Percentiles rank a stretch among this genome's conserved stretches.
Evolutionary conservation across 92 coral and sea anemone species (phyloP).

Genomic region (Anthopleura xanthogrammica): DNA sequence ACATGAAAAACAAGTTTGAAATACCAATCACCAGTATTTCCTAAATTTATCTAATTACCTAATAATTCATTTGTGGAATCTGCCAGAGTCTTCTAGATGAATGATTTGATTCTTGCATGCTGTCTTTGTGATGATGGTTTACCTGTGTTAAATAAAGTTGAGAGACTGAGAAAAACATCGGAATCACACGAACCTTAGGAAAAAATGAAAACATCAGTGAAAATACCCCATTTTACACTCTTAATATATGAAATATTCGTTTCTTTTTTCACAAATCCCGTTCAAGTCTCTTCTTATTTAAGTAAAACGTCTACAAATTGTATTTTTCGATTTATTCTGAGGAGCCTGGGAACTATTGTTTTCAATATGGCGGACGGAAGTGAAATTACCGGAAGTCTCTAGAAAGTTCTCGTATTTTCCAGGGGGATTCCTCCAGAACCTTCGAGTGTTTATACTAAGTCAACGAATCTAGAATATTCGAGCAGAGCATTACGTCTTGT

Average conservation of each 20-base stretch:
- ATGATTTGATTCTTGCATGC: background rate
- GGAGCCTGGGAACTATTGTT: constrained; percentile 21
- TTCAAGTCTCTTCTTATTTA: too few species aligned
- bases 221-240: background rate
- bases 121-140: background rate
- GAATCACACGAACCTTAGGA: background rate
- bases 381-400: constrained; percentile 4
- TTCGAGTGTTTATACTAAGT: background rate
- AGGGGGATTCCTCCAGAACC: background rate
- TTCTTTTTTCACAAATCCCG: too few species aligned
- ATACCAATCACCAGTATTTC: too few species aligned
- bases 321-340: background rate
- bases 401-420: background rate
- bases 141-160: background rate
- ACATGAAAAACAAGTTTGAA: too few species aligned
- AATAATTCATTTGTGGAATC: too few species aligned
- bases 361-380: constrained; percentile 25
- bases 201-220: too few species aligned
- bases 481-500: constrained; percentile 1
- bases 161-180: background rate
- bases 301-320: background rate
- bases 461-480: background rate
- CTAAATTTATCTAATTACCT: too few species aligned
- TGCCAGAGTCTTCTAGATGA: too few species aligned
- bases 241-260: too few species aligned